Evolutionary conservation across 2,113 vertebrate genomes (phyloP), one percentile per base, ranked within the genome.

Genomic region (Saguinus midas): DNA sequence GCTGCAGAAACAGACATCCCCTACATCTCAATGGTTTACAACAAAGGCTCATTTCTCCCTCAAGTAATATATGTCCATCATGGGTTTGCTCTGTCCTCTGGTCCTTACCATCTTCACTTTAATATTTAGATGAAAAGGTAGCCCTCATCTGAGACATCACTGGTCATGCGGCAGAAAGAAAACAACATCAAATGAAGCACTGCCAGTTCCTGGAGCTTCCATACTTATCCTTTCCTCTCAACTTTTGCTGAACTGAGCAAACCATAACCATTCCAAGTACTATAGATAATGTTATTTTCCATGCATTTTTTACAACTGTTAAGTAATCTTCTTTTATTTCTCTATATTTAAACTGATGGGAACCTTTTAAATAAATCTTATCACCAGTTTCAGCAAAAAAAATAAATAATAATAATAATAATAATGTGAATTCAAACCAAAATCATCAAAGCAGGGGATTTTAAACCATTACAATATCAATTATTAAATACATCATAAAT

Each of bases 351-450:
- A 88, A 48, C 6, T 50, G 20, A 91, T 91, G 8, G 16, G n/a
- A 27, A 76, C 6, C 1, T 57, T 94, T 80, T 55, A 61, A 32
- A 84, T 70, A 48, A 91, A 48, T 35, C 4, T 11, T n/a, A 48
- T 37, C 78, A 35, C 11, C 7, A 64, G 14, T 87, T 93, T 93
- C 29, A 92, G 20, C 20, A 57, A 27, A 35, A 93, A 87, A 75
- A 57, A 68, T n/a, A 9, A 57, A 57, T 18, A 7, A 57, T 18
- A 58, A 58, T 3, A 58, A 58, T 10, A 25, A 58, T 58, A 29
- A 27, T 20, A 40, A 70, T 45, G 0, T 76, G 8, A 86, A 1
- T 68, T 78, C 43, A 94, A 95, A 40, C 1, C 5, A 57, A 52
- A 95, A 29, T 11, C 5, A 1, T 40, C 8, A 55, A 80, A 32